Conservation (phyloP, 2,888 invertebrate species). For the Apamea monoglypha region DNA sequence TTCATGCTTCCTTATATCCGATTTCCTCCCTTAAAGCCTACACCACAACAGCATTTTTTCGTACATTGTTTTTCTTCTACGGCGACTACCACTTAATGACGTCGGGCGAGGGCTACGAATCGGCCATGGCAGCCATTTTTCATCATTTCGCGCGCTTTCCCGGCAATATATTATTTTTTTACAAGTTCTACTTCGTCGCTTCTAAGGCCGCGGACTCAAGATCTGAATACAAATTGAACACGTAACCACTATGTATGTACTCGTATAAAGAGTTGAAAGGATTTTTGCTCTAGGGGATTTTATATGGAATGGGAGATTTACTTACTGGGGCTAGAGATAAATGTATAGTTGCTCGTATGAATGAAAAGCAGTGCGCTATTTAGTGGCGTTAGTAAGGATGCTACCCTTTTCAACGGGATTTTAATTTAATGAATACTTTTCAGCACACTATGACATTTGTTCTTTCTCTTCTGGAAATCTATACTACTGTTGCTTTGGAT, state of each 20-base stretch:
- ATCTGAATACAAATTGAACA: constrained; percentile 72
- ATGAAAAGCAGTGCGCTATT: neutral
- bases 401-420: neutral
- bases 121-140: constrained; percentile 79
- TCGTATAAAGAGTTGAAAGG: constrained; percentile 58
- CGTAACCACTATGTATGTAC: constrained; percentile 63
- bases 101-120: constrained; percentile 76
- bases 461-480: neutral
- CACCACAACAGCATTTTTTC: constrained; percentile 20
- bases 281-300: constrained; percentile 53
- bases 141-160: constrained; percentile 84
- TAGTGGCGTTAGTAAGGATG: neutral
- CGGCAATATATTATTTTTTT: constrained; percentile 83
- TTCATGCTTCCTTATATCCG: neutral
- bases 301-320: constrained; percentile 60
- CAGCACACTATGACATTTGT: neutral
- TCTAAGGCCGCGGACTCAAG: constrained; percentile 66
- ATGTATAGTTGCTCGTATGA: neutral
- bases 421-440: neutral
- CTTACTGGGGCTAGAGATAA: constrained; percentile 38
- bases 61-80: constrained; percentile 70
- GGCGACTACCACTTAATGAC: constrained; percentile 82
- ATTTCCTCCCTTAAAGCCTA: neutral
- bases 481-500: neutral
- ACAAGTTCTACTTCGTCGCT: constrained; percentile 64